These are phyloP conservation scores for Nasonia vitripennis DNA, from an alignment of 1,140 invertebrate genomes.

Conservation along the genomic window DNA sequence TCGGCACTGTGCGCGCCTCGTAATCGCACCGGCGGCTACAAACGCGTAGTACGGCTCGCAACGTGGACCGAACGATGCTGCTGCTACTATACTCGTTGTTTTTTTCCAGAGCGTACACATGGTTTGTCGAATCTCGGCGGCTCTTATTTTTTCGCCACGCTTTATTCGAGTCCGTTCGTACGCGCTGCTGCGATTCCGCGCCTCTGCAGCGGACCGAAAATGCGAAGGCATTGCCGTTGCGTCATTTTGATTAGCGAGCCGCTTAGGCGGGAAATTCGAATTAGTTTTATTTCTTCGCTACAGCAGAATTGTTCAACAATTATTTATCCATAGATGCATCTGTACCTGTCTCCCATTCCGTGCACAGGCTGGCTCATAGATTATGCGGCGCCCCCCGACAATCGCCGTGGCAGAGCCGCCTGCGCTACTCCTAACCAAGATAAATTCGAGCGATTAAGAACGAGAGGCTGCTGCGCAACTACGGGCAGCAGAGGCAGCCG, in stretches of 20 bases:
- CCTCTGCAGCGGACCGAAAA: neutral
- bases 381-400: constrained; percentile 39
- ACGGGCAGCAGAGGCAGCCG: neutral
- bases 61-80: constrained; percentile 19
- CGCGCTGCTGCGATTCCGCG: neutral
- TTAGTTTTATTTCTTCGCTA: too few species aligned
- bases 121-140: constrained; percentile 14
- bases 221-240: too few species aligned
- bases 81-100: neutral
- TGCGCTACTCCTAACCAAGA: constrained; percentile 57
- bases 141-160: neutral
- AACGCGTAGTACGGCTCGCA: constrained; percentile 7
- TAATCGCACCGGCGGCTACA: constrained; percentile 35
- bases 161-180: neutral
- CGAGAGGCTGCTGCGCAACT: constrained; percentile 52
- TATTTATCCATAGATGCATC: constrained; percentile 40
- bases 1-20: neutral
- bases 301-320: constrained; percentile 3
- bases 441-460: constrained; percentile 63
- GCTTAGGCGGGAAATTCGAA: too few species aligned
- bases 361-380: constrained; percentile 23
- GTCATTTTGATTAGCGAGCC: too few species aligned
- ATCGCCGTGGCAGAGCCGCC: neutral
- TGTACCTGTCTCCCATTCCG: constrained; percentile 1
- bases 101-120: neutral